A percentile compares a stretch with the other conserved stretches of the same genome.
phyloP scores from a whole-genome alignment of 1,140 invertebrate species.

The Helicoverpa armigera region DNA sequence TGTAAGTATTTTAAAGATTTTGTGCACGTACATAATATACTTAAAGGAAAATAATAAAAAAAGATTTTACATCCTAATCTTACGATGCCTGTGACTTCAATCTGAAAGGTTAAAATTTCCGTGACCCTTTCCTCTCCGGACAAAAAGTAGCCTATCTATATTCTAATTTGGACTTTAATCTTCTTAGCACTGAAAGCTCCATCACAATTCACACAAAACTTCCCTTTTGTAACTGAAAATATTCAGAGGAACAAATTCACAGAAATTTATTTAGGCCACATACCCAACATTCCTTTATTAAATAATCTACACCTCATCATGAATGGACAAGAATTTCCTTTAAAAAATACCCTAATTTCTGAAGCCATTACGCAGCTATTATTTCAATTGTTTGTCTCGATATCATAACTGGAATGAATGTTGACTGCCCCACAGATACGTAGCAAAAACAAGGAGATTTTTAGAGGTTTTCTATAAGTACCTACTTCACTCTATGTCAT shows the following conservation, averaged over 20 bases:
- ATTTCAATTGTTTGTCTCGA: background rate
- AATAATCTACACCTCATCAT: background rate
- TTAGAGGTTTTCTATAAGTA: too few relatives aligned
- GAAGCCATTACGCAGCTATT: too few relatives aligned
- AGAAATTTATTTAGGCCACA: conserved; percentile 3
- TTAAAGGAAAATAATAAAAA: conserved; percentile 6
- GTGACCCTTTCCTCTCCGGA: conserved; percentile 25
- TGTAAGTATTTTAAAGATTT: background rate
- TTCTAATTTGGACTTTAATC: conserved; percentile 44
- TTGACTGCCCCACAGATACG: too few relatives aligned
- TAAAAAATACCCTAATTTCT: too few relatives aligned
- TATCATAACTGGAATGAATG: too few relatives aligned
- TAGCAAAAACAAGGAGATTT: too few relatives aligned
- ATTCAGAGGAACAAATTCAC: conserved; percentile 9
- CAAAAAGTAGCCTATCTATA: conserved; percentile 39
- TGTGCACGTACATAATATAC: background rate
- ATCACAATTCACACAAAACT: conserved; percentile 19
- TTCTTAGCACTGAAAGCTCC: conserved; percentile 21
- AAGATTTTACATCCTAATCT: conserved; percentile 19
- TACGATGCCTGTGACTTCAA: conserved; percentile 10
- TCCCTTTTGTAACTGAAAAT: background rate
- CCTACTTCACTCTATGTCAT: too few relatives aligned
- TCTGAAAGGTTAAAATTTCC: conserved; percentile 34
- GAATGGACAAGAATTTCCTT: too few relatives aligned
- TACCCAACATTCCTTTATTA: background rate